These are phyloP conservation scores for Ginglymostoma cirratum DNA, from an alignment of 2,113 vertebrate genomes.

Conservation along the genomic window DNA sequence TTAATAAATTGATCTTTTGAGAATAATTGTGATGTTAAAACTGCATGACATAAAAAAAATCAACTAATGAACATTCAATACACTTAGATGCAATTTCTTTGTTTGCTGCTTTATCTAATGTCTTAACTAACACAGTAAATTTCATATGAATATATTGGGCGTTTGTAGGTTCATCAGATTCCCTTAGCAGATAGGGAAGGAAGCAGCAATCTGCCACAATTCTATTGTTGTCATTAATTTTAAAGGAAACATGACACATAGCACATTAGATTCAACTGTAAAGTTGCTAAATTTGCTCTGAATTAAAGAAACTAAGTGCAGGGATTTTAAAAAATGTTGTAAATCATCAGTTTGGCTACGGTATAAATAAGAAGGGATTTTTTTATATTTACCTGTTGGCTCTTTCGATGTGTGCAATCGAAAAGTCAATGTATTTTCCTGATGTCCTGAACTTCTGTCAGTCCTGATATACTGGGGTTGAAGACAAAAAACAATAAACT, in stretches of 20 bases:
- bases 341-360: background rate
- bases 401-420: slow-evolving; percentile 52
- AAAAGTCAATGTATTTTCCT: background rate
- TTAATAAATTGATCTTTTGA: background rate
- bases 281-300: background rate
- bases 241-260: background rate
- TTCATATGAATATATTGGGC: background rate
- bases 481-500: background rate
- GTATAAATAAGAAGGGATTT: background rate
- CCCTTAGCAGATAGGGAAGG: background rate
- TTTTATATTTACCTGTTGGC: slow-evolving; percentile 53
- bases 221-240: background rate
- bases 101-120: background rate
- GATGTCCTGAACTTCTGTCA: background rate
- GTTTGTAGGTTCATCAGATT: background rate
- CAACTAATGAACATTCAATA: background rate
- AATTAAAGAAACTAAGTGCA: background rate
- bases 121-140: background rate
- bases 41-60: background rate
- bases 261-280: background rate
- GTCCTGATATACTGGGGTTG: background rate
- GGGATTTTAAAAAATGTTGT: background rate
- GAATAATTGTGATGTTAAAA: background rate
- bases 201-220: background rate
- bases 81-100: background rate